Evolutionary conservation across 1,140 invertebrate species (phyloP).

Genomic region (Augochlora pura): DNA sequence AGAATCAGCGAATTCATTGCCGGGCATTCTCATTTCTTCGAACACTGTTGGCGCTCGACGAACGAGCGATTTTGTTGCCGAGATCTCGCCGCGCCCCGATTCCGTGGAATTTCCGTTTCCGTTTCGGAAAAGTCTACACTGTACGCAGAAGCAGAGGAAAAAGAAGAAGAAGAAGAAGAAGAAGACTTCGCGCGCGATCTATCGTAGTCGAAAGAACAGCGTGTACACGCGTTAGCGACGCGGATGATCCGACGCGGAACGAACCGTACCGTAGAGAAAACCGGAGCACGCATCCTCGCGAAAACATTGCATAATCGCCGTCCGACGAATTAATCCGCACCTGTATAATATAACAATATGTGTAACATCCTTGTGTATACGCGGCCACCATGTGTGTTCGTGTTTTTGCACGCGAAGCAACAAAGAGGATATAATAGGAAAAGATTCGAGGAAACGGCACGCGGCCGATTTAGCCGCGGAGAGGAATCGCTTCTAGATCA

Average conservation of each 20-base stretch:
- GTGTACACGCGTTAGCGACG: background rate
- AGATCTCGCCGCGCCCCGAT: background rate
- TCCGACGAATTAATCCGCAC: conserved; percentile 26
- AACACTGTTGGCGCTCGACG: too few relatives aligned
- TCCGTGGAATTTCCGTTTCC: background rate
- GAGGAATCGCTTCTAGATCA: background rate
- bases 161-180: too few relatives aligned
- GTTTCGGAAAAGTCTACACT: background rate
- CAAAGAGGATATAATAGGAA: background rate
- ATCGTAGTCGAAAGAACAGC: background rate
- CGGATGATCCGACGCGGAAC: conserved; percentile 37
- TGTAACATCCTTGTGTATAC: too few relatives aligned
- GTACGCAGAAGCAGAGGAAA: too few relatives aligned
- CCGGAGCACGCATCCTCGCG: conserved; percentile 22
- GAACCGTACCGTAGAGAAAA: conserved; percentile 26
- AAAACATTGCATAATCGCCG: conserved; percentile 35
- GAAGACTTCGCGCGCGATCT: background rate
- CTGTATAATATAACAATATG: too few relatives aligned
- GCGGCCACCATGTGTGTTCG: too few relatives aligned
- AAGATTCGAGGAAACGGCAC: background rate
- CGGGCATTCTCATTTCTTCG: too few relatives aligned
- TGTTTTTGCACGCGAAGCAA: conserved; percentile 33
- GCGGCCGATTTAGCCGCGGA: background rate
- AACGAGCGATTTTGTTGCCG: too few relatives aligned
- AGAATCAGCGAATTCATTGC: too few relatives aligned